A percentile compares a stretch with the other conserved stretches of the same genome.
Conservation (phyloP, 2,113 vertebrate genomes). For the Protomyctophum bolini region DNA sequence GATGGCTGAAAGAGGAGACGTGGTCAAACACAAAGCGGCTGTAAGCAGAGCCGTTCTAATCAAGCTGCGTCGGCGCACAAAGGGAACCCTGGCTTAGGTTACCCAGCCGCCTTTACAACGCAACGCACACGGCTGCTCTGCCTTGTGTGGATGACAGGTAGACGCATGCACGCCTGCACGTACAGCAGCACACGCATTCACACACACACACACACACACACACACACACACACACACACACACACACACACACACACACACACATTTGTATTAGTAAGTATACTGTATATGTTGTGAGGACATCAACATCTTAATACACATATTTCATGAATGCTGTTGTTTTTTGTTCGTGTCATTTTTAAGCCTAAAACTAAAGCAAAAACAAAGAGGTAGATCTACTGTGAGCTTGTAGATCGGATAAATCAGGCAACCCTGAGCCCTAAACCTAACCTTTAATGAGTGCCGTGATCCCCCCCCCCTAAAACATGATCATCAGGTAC, state of each 20-base stretch:
- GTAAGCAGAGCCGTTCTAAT: constrained; percentile 72
- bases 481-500: too few relatives aligned
- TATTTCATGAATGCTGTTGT: too few relatives aligned
- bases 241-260: not conserved
- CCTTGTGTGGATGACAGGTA: not conserved
- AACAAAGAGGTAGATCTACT: too few relatives aligned
- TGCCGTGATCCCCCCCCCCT: too few relatives aligned
- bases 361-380: too few relatives aligned
- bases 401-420: too few relatives aligned
- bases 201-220: constrained; percentile 7
- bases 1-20: constrained; percentile 69
- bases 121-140: constrained; percentile 51
- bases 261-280: not conserved
- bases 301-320: too few relatives aligned
- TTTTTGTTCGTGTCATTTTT: too few relatives aligned
- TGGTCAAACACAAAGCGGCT: constrained; percentile 66
- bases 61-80: constrained; percentile 70
- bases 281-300: too few relatives aligned
- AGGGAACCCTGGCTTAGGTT: constrained; percentile 76
- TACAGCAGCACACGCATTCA: constrained; percentile 5
- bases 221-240: not conserved
- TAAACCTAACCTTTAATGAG: too few relatives aligned
- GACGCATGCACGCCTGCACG: constrained; percentile 13
- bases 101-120: constrained; percentile 45
- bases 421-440: too few relatives aligned